Percentiles rank a stretch among this genome's conserved stretches.
Conservation (phyloP, 2,888 invertebrate species). For the Prosopocoilus inquinatus region DNA sequence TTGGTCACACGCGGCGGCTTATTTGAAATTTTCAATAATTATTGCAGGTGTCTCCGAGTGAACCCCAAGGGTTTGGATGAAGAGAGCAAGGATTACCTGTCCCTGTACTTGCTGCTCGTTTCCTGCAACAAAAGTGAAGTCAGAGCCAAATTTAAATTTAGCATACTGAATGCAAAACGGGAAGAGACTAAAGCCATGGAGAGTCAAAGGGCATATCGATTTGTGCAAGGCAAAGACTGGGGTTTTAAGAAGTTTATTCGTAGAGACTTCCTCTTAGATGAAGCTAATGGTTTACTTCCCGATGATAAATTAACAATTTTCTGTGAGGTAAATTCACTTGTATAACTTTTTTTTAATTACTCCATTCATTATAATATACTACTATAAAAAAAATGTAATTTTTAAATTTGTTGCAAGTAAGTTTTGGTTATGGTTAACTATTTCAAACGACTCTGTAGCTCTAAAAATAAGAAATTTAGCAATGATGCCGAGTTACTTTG, state of each 20-base stretch:
- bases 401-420: too few relatives aligned
- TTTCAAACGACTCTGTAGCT: too few relatives aligned
- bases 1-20: neutral
- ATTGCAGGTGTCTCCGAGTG: conserved; percentile 90
- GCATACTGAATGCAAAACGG: conserved; percentile 98
- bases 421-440: too few relatives aligned
- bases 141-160: conserved; percentile 99
- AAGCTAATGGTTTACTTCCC: conserved; percentile 96
- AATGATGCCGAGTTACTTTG: too few relatives aligned
- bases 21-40: too few relatives aligned
- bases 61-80: conserved; percentile 99
- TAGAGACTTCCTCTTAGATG: conserved; percentile 97
- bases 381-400: neutral
- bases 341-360: neutral
- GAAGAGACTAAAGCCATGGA: conserved; percentile 99
- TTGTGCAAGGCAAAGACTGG: conserved; percentile 99
- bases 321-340: conserved; percentile 75
- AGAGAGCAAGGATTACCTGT: conserved; percentile 99
- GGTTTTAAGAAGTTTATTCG: conserved; percentile 99
- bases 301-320: conserved; percentile 99
- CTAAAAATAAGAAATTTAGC: too few relatives aligned
- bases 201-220: conserved; percentile 93
- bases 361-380: neutral
- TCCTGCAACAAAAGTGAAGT: conserved; percentile 99
- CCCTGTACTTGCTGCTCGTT: conserved; percentile 96